Base-by-base conservation (phyloP, 64 coral and sea anemone species). In the Montipora sp. region DNA sequence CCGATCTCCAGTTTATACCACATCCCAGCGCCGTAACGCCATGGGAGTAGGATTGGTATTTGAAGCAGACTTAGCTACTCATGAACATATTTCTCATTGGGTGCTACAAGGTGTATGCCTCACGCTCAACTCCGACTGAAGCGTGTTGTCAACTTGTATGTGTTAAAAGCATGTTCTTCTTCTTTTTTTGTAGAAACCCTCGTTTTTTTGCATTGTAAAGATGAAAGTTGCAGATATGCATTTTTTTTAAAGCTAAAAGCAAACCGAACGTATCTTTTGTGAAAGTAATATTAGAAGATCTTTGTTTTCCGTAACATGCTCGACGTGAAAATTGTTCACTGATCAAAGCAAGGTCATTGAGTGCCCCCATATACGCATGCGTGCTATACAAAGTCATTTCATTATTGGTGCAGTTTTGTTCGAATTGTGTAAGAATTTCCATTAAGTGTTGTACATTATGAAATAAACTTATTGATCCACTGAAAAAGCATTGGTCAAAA, bases 31-130 rank as follows among this genome's bases (percentile, higher is more conserved):
- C 18, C 94, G 98, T 70, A 99, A 99, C 60, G 98, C 98, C 10
- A 99, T 99, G 98, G 98, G 98, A 23, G 98, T 99, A 24, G 98
- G 98, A 22, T 75, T 99, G 7, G 95, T 96, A 5, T 99, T 96
- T 79, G 94, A 98, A 78, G 97, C 97, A 7, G 97, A 98, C 82
- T 77, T 98, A 3, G 91, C 97, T 9, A 91, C 97, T 12, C 66
- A 81, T 7, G 97, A 98, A 86, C 97, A 98, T 20, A 93, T 91
- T 0, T 98, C 97, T 43, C 97, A 98, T 79, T 98, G 97, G 97
- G 97, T 98, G 12, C 63, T 98, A 15, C 97, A 98, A 74, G 97
- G 97, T 47, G 97, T 98, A 60, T 98, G 97, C 65, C 92, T 98
- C 10, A 98, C 97, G 12, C 91, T 98, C 2, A 98, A 98, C 79